These are phyloP conservation scores for Charadrius vociferus DNA, from an alignment of 2,113 vertebrate genomes.

Conservation along the genomic window DNA sequence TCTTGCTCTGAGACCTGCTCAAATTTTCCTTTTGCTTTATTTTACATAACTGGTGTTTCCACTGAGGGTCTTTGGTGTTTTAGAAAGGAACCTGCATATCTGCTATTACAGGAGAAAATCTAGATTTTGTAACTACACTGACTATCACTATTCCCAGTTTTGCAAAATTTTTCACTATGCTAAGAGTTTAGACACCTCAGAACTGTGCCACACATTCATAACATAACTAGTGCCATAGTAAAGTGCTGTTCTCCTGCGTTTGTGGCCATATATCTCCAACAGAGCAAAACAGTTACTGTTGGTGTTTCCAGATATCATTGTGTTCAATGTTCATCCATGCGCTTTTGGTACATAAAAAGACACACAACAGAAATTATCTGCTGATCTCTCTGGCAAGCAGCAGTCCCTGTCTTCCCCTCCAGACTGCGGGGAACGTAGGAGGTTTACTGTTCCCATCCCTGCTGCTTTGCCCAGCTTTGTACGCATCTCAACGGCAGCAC, in stretches of 20 bases:
- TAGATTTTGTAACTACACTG: background rate
- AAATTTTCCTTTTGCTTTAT: background rate
- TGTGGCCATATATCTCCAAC: background rate
- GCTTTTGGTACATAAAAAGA: background rate
- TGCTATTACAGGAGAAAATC: background rate
- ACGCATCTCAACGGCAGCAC: background rate
- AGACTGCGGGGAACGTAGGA: background rate
- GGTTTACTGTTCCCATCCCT: background rate
- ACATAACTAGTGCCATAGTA: background rate
- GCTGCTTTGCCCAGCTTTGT: background rate
- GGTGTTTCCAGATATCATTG: background rate
- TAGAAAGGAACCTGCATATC: background rate
- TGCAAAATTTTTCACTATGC: background rate
- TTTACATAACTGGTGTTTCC: background rate
- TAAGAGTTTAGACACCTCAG: background rate
- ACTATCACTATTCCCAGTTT: background rate
- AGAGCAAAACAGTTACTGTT: rapidly evolving
- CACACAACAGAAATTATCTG: background rate
- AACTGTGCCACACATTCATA: background rate
- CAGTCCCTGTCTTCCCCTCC: background rate
- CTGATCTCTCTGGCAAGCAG: background rate
- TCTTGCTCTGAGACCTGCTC: background rate
- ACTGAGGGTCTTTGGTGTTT: background rate
- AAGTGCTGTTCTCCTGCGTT: background rate
- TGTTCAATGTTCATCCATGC: background rate